Percentiles rank a stretch among this genome's conserved stretches.
phyloP scores from a whole-genome alignment of 2,888 invertebrate species.

The Drepanosiphum platanoidis region DNA sequence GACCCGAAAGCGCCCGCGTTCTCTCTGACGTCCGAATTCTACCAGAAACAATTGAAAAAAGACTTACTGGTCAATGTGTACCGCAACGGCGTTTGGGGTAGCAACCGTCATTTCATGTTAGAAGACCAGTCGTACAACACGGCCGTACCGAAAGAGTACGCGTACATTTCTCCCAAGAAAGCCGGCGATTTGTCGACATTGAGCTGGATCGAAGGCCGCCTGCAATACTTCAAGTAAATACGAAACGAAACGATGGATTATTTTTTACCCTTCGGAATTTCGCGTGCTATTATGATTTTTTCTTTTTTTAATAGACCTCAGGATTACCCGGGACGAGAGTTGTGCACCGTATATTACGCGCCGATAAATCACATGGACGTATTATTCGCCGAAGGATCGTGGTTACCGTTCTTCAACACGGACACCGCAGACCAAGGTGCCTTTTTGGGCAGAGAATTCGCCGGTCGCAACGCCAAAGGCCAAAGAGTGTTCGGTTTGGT shows the following conservation, averaged over 20 bases:
- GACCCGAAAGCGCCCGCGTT: slow-evolving; percentile 62
- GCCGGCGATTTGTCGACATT: slow-evolving; percentile 88
- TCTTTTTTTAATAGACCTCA: too few species aligned
- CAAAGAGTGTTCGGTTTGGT: slow-evolving; percentile 92
- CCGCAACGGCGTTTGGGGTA: slow-evolving; percentile 77
- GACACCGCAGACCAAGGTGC: slow-evolving; percentile 76
- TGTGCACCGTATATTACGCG: slow-evolving; percentile 90
- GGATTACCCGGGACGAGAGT: slow-evolving; percentile 70
- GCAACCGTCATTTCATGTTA: slow-evolving; percentile 81
- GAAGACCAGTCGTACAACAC: slow-evolving; percentile 68
- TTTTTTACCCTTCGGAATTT: too few species aligned
- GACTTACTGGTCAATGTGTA: slow-evolving; percentile 84
- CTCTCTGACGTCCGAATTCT: slow-evolving; percentile 68
- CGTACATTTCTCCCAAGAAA: slow-evolving; percentile 79
- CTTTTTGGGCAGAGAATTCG: slow-evolving; percentile 83
- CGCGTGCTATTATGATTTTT: too few species aligned
- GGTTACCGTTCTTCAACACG: slow-evolving; percentile 96
- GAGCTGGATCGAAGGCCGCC: slow-evolving; percentile 71
- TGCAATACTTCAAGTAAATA: slow-evolving; percentile 49
- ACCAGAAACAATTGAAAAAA: slow-evolving; percentile 74
- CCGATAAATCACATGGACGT: slow-evolving; percentile 98
- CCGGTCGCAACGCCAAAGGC: slow-evolving; percentile 81
- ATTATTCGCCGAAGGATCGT: slow-evolving; percentile 96
- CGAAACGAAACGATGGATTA: too few species aligned
- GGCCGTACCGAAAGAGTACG: slow-evolving; percentile 72